These are phyloP conservation scores for Scolanthus callimorphus DNA, from an alignment of 92 coral and sea anemone species.

Conservation along the genomic window DNA sequence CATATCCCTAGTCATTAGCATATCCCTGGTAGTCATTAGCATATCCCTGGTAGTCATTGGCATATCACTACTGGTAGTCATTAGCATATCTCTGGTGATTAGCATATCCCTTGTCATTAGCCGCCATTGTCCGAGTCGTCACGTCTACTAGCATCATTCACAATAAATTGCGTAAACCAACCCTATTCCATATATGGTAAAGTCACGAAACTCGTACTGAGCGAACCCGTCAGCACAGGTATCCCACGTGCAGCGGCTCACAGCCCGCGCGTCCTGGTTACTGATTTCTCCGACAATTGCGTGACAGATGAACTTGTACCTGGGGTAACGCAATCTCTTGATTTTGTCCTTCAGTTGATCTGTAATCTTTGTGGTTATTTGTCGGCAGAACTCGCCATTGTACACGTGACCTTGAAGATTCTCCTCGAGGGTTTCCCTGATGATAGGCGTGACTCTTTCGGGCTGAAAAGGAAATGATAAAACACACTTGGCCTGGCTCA, in stretches of 20 bases:
- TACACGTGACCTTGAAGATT: conserved; percentile 59
- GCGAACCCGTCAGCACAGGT: conserved; percentile 78
- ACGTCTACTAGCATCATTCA: too few species aligned
- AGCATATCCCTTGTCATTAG: too few species aligned
- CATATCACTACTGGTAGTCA: too few species aligned
- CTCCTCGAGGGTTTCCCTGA: conserved; percentile 71
- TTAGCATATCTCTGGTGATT: too few species aligned
- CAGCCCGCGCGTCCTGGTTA: conserved; percentile 76
- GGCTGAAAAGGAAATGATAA: conserved; percentile 31
- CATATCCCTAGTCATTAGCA: too few species aligned
- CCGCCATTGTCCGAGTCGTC: too few species aligned
- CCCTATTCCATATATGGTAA: conserved; percentile 78
- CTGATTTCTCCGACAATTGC: conserved; percentile 76
- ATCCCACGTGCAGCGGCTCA: conserved; percentile 88
- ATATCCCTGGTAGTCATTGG: too few species aligned
- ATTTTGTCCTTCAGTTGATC: conserved; percentile 86
- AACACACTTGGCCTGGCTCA: too few species aligned
- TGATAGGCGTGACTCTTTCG: conserved; percentile 71
- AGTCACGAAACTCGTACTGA: conserved; percentile 57
- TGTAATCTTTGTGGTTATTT: conserved; percentile 43
- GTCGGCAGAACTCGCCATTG: conserved; percentile 64
- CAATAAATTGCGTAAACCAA: conserved; percentile 83
- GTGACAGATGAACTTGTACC: conserved; percentile 92
- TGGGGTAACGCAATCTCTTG: conserved; percentile 80
- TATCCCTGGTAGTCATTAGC: too few species aligned